Base-by-base conservation (phyloP, 2,888 invertebrate species). In the Silvanus unidentatus region DNA sequence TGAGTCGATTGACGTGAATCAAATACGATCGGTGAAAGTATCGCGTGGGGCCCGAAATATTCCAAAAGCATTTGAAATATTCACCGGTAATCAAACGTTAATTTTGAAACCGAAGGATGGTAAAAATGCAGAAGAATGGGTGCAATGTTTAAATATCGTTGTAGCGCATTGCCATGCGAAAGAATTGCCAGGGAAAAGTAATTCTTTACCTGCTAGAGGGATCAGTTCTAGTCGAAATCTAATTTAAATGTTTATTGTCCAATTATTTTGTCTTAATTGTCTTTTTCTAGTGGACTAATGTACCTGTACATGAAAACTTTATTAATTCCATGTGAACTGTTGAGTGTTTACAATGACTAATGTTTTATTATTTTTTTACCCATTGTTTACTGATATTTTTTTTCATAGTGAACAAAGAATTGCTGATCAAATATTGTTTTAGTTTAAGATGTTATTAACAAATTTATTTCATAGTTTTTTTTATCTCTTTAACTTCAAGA, bases 51-150 rank as follows among this genome's bases (percentile, higher is more conserved):
- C 92, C 8, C 79, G 94, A 42, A 91, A 92, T 73, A 92, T 95
- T 60, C 94, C 95, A 14, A 93, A 92, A 70, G 94, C 94, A 1
- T 96, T 96, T 75, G 95, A 96, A 76, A 95, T 96, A 60, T 96
- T 95, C 75, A 95, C 95, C 0, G 87, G 87, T 42, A 91, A 94
- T 72, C 91, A 91, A 71, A 89, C 90, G 8, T 82, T 93, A 55
- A 90, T 94, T 62, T 79, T 96, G 57, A 95, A 96, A 74, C 95
- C 95, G 5, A 92, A 91, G 71, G 92, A 93, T 68, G 90, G 91
- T 36, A 91, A 90, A 72, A 89, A 94, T 70, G 94, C 93, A 1
- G 94, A 95, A 73, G 89, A 94, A 70, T 96, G 96, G 93, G 91
- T 94, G 37, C 94, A 95, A 71, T 94, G 91, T 71, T 78, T 95